A percentile compares a stretch with the other conserved stretches of the same genome.
Evolutionary conservation across 1,140 invertebrate species (phyloP).

Genomic region (Zaprionus davidi): DNA sequence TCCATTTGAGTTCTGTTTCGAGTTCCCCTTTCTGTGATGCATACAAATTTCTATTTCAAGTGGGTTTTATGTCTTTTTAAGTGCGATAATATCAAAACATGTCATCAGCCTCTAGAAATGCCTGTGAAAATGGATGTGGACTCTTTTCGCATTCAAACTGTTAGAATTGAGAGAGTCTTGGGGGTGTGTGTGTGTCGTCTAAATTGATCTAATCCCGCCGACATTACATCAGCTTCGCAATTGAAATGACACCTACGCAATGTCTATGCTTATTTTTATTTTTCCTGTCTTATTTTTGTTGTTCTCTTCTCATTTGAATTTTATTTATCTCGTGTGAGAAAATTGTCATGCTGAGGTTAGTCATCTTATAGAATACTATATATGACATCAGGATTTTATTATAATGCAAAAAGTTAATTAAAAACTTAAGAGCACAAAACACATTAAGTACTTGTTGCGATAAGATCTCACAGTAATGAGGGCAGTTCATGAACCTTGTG

Average conservation of each 20-base stretch:
- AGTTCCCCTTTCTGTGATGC: conserved; percentile 25
- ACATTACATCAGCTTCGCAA: conserved; percentile 26
- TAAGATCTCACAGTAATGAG: conserved; percentile 8
- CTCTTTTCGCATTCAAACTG: conserved; percentile 3
- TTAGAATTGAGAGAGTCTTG: not conserved
- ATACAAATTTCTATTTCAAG: conserved; percentile 68
- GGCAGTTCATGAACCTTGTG: conserved; percentile 36
- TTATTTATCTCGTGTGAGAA: not conserved
- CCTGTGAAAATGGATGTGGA: not conserved
- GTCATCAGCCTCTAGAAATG: conserved; percentile 16
- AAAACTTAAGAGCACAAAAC: not conserved
- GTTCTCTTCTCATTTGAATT: conserved; percentile 6
- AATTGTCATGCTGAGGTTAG: not conserved
- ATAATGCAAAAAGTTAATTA: not conserved
- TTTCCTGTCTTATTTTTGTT: conserved; percentile 10
- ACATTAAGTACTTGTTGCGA: conserved; percentile 14
- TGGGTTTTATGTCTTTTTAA: conserved; percentile 74
- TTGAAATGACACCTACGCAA: conserved; percentile 26
- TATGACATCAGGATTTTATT: conserved; percentile 13
- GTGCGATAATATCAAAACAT: conserved; percentile 46
- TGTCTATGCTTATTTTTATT: conserved; percentile 1
- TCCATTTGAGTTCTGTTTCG: not conserved
- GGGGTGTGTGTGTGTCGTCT: not conserved
- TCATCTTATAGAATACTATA: not conserved
- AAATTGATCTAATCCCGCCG: conserved; percentile 26